Base-by-base conservation (phyloP, 2,797 vertebrate genomes). In the Bucorvus abyssinicus region DNA sequence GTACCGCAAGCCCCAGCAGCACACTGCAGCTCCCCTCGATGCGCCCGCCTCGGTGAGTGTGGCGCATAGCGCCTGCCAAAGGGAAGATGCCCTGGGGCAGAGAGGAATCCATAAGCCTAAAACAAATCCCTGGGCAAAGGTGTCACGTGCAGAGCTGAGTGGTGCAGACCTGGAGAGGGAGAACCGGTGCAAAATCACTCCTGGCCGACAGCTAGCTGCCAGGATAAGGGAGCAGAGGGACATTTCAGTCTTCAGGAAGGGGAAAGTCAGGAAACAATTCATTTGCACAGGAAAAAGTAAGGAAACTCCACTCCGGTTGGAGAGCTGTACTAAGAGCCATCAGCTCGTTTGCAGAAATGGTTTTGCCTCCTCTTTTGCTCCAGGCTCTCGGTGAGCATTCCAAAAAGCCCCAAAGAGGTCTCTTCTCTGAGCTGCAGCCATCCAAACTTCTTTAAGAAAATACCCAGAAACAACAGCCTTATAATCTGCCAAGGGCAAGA, bases 1-100 rank as follows among this genome's bases (percentile, higher is more conserved):
- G 4, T 16, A 14, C 9, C 0, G 2, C 45, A 10, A 36, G 52
- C 60, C 36, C 22, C 0, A 1, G 26, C n/a, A 1, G 61, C 34
- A 14, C 36, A 1, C 1, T 40, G 38, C 38, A 40, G 38, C 38
- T 40, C 38, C 38, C 38, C 38, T 40, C 38, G 38, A 40, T 40
- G 38, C 12, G 38, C 38, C 38, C 12, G 38, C 38, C 38, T 40
- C 38, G 38, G 38, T 40, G 38, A 40, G 38, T 40, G 26, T 30
- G 1, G 61, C 34, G 12, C 36, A 1, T 1, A 14, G 9, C 1
- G 2, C 24, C 67, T 36, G 63, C 53, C 49, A 5, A 7, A 40
- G 32, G 21, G 12, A 71, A 14, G 80, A 26, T 71, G 64, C 79
- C 77, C 17, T 5, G 32, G 63, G 81, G 21, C 64, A 75, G 6